Evolutionary conservation across 2,888 invertebrate species (phyloP), one percentile per base, ranked within the genome.

Genomic region (Smittia sp.): DNA sequence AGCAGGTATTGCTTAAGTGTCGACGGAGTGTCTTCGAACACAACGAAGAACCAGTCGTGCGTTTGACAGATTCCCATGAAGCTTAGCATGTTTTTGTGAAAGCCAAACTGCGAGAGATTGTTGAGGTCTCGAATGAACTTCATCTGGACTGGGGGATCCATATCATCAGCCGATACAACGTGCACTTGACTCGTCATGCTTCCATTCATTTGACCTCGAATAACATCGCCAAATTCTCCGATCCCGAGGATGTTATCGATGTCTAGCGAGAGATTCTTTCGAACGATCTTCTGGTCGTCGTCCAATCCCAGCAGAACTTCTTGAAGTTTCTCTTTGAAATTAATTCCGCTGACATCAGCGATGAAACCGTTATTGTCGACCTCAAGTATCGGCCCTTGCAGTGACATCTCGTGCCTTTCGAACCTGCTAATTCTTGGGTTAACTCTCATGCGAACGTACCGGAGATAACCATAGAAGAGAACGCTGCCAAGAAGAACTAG

Each of bases 51-150:
- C 76, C 89, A 88, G 74, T 91, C 91, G 6, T 88, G 85, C 11
- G 89, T 90, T 79, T 93, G 92, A 78, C 91, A 91, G 39, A 92
- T 90, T 0, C 94, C 94, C 76, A 92, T 85, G 58, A 94, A 86
- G 74, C 88, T 85, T 6, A 92, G 84, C 0, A 93, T 84, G 80
- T 92, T 89, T 58, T 88, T 87, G 79, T 92, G 90, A 74, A 86
- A 86, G 75, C 88, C 88, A 11, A 90, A 83, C 78, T 87, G 87
- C 13, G 90, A 88, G 32, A 93, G 83, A 24, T 89, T 81, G 76
- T 92, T 90, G 65, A 94, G 80, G 77, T 93, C 92, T 75, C 89
- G 86, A 62, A 93, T 79, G 83, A 89, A 83, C 54, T 80, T 78
- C n/a, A 80, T 78, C 75, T 85, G 84, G 58, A 81, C 80, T 68